Conservation (phyloP, 1,140 invertebrate genomes). For the Drosophila trapezifrons region DNA sequence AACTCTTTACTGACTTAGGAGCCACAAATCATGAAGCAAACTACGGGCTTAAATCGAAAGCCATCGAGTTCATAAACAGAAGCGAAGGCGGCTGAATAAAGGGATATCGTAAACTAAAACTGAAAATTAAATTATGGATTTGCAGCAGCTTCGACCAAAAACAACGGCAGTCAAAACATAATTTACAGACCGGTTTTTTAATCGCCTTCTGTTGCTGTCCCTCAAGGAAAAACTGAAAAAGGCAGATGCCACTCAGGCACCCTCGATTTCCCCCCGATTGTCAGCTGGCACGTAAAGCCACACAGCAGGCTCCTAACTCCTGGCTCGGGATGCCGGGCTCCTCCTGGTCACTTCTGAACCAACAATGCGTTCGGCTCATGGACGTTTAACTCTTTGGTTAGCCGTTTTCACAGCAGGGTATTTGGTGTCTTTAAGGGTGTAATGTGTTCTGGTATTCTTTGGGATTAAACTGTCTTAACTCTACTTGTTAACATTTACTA, state of each 20-base stretch:
- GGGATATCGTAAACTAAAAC: constrained; percentile 2
- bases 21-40: neutral
- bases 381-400: constrained; percentile 40
- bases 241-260: constrained; percentile 7
- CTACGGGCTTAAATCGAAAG: neutral
- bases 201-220: constrained; percentile 14
- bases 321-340: constrained; percentile 1
- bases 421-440: neutral
- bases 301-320: constrained; percentile 21
- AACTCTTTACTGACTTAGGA: too few relatives aligned
- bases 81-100: neutral
- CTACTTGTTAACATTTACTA: too few relatives aligned
- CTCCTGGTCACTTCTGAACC: constrained; percentile 37
- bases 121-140: constrained; percentile 15
- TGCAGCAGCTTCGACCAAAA: neutral
- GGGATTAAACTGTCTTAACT: too few relatives aligned
- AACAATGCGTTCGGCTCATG: constrained; percentile 26
- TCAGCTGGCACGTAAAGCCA: constrained; percentile 7
- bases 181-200: constrained; percentile 21
- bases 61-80: neutral
- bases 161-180: constrained; percentile 13
- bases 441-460: neutral
- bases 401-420: constrained; percentile 10
- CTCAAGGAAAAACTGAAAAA: constrained; percentile 3
- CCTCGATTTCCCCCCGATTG: constrained; percentile 5